These are phyloP conservation scores for Excalfactoria chinensis DNA, from an alignment of 2,113 vertebrate genomes.

Conservation along the genomic window DNA sequence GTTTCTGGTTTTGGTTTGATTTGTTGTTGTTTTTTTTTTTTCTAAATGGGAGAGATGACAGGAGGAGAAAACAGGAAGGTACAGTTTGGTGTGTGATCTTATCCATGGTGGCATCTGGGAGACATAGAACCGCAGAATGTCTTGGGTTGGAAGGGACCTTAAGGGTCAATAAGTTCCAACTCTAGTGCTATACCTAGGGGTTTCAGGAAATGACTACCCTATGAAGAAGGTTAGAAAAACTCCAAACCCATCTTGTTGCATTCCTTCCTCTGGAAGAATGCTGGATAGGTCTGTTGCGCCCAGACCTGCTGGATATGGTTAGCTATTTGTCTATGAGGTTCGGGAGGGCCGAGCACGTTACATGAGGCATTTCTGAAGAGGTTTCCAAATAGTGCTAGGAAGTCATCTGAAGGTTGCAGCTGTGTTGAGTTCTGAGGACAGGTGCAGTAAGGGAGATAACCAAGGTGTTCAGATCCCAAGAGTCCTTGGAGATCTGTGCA, in stretches of 20 bases:
- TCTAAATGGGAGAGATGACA: not conserved
- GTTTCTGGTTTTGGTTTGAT: not conserved
- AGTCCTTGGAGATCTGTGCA: not conserved
- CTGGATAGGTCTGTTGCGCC: not conserved
- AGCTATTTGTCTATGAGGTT: not conserved
- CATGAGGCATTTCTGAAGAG: not conserved
- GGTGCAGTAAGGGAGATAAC: not conserved
- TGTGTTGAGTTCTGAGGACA: not conserved
- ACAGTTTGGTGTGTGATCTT: not conserved
- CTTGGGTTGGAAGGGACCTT: not conserved
- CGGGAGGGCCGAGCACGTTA: not conserved
- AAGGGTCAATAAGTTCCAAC: not conserved
- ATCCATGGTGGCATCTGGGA: not conserved
- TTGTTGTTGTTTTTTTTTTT: fast-evolving
- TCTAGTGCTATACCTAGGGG: not conserved
- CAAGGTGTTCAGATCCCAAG: not conserved
- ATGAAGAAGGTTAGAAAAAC: not conserved
- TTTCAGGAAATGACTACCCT: not conserved
- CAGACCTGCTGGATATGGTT: not conserved
- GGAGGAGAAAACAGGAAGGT: not conserved
- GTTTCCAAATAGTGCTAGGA: not conserved
- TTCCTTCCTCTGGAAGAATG: not conserved
- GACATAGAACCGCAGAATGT: not conserved
- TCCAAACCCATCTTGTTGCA: not conserved
- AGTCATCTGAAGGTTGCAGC: not conserved